phyloP scores from a whole-genome alignment of 2,888 invertebrate genomes.

The Phrixothrix hirtus region DNA sequence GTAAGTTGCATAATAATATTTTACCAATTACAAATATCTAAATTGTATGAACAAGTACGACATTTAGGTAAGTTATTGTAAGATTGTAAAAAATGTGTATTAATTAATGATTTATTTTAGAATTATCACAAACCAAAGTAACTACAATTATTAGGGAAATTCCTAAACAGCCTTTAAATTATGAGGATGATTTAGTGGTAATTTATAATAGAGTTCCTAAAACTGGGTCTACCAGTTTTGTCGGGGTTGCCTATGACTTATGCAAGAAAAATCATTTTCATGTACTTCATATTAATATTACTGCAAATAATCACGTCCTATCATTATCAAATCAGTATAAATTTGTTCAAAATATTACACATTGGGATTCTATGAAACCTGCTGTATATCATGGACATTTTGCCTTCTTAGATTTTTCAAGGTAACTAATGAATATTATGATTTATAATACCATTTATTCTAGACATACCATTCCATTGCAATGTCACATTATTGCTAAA shows the following conservation, averaged over 20 bases:
- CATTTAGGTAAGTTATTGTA: conserved; percentile 31
- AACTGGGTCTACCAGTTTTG: conserved; percentile 96
- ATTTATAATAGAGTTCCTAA: conserved; percentile 97
- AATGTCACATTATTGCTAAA: no score
- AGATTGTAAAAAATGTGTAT: not conserved
- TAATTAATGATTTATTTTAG: conserved; percentile 11
- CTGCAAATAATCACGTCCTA: conserved; percentile 94
- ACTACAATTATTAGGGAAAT: conserved; percentile 1
- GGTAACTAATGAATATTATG: no score
- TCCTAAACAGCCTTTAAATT: conserved; percentile 29
- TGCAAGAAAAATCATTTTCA: conserved; percentile 80
- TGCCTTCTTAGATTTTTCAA: conserved; percentile 93
- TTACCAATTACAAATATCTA: conserved; percentile 36
- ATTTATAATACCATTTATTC: not conserved
- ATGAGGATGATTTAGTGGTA: conserved; percentile 73
- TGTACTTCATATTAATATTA: conserved; percentile 93
- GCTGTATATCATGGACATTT: conserved; percentile 97
- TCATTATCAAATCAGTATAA: conserved; percentile 87
- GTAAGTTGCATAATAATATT: conserved; percentile 32
- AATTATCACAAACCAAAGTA: conserved; percentile 17
- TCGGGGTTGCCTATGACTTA: conserved; percentile 86
- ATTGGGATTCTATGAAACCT: conserved; percentile 88
- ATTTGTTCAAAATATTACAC: conserved; percentile 88
- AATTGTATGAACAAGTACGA: conserved; percentile 34
- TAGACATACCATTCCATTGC: no score